Base-by-base conservation (phyloP, 2,797 vertebrate species). In the Peromyscus nudipes region DNA sequence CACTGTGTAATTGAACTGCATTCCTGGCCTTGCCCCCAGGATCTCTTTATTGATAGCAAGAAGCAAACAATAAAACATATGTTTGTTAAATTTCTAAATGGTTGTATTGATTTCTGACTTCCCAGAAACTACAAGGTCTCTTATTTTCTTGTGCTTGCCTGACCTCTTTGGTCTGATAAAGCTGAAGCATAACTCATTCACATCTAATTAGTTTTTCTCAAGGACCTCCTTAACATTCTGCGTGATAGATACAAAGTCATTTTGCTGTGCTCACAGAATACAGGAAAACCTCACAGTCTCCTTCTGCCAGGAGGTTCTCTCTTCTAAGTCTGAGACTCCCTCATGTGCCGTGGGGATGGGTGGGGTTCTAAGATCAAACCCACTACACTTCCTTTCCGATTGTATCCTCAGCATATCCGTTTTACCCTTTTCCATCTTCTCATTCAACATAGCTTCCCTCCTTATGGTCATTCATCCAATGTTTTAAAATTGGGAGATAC, bases 391-490 rank as follows among this genome's bases (percentile, higher is more conserved):
- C 12, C 8, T 52, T 13, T 57, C 21, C 1, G 12, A 21, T 4
- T 19, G 46, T 84, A 13, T 83, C 23, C 25, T 80, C 37, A 3
- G 81, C 29, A 1, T 13, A 82, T 55, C 73, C 49, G 13, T 34
- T 87, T 75, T 92, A 49, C 17, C 64, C 27, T 88, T 75, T 94
- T 89, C 93, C 23, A 75, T 64, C 7, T 83, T 52, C 62, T 89
- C 27, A 86, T 79, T 25, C 16, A 93, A 31, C 4, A 52, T 13
- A 25, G 87, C 6, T 90, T 64, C 0, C 4, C 9, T 91, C 31
- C 37, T 49, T 64, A 57, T 34, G 73, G 52, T 89, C 85, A 81
- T 87, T 94, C 17, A 55, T 13, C 6, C 29, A 52, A 34, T 65
- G 19, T 64, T 84, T 57, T 67, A 87, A 95, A 69, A 11, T 89